phyloP scores from a whole-genome alignment of 2,113 vertebrate species.

The Tachysurus fulvidraco region DNA sequence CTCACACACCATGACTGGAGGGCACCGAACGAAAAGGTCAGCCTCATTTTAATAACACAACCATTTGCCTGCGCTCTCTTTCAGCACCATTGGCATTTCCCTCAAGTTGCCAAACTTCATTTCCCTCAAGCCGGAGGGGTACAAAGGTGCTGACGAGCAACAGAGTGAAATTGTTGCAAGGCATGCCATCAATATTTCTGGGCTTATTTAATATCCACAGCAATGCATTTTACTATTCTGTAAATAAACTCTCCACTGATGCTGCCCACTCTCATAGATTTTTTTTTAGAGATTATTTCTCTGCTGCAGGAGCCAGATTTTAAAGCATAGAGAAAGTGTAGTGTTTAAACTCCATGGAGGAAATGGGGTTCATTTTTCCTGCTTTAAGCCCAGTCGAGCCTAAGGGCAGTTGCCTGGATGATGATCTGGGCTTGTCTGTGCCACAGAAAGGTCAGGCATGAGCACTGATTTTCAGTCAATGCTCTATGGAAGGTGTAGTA shows the following conservation, averaged over 20 bases:
- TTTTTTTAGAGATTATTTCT: slow-evolving; percentile 58
- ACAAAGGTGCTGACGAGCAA: slow-evolving; percentile 43
- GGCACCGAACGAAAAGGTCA: slow-evolving; percentile 55
- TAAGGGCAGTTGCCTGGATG: slow-evolving; percentile 50
- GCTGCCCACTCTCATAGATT: slow-evolving; percentile 54
- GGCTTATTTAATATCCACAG: slow-evolving; percentile 65
- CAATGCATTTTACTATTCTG: slow-evolving; percentile 51
- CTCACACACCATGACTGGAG: slow-evolving; percentile 25
- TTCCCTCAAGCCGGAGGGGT: slow-evolving; percentile 58
- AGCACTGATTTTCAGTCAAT: slow-evolving; percentile 40
- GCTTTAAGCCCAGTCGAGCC: slow-evolving; percentile 39
- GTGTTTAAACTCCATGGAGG: slow-evolving; percentile 35
- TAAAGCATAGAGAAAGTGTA: slow-evolving; percentile 12
- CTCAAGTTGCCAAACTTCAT: slow-evolving; percentile 52
- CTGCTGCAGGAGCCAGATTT: slow-evolving; percentile 45
- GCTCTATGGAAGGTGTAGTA: slow-evolving; percentile 4
- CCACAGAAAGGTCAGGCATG: slow-evolving; percentile 66
- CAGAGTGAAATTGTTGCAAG: slow-evolving; percentile 58
- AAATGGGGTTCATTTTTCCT: slow-evolving; percentile 37
- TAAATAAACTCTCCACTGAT: slow-evolving; percentile 58
- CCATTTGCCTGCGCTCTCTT: slow-evolving; percentile 65
- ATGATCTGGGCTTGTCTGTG: slow-evolving; percentile 54
- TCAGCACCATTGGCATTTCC: slow-evolving; percentile 61
- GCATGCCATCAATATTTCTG: slow-evolving; percentile 63
- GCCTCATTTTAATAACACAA: slow-evolving; percentile 70